Evolutionary conservation across 2,113 vertebrate species (phyloP).

Genomic region (Ictalurus punctatus): DNA sequence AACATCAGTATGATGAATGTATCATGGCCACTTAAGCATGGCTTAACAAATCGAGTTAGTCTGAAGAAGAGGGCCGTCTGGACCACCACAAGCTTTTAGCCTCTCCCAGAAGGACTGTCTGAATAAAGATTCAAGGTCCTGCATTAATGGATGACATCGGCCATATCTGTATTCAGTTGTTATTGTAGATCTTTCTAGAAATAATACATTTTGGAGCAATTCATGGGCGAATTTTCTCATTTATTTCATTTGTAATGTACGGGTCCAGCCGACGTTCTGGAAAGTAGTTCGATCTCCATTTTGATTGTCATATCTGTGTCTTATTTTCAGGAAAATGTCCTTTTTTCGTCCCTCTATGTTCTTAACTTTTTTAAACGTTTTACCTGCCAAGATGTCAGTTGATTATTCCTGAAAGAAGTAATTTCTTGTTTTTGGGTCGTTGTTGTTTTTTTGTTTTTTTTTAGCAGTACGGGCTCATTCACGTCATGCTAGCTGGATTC

Average conservation of each 20-base stretch:
- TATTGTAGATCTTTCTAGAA: neutral
- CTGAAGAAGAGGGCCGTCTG: constrained; percentile 40
- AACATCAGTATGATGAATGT: constrained; percentile 51
- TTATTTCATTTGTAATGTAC: neutral
- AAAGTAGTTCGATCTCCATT: neutral
- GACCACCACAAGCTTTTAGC: constrained; percentile 38
- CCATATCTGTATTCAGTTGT: neutral
- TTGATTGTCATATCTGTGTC: neutral
- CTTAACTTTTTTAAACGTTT: neutral
- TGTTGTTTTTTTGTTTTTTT: neutral
- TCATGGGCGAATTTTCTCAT: neutral
- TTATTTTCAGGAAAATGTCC: neutral
- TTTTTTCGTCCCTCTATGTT: neutral
- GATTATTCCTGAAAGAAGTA: neutral
- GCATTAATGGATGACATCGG: neutral
- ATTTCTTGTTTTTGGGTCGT: neutral
- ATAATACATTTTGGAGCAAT: neutral
- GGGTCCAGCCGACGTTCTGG: neutral
- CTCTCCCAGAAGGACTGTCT: constrained; percentile 34
- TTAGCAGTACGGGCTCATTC: neutral
- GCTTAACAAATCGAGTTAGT: constrained; percentile 57
- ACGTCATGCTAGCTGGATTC: neutral
- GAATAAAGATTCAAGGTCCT: constrained; percentile 11
- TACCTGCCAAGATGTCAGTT: neutral
- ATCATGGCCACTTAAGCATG: constrained; percentile 52